Conservation (phyloP, 2,113 vertebrate genomes). For the Ploceus nigricollis region DNA sequence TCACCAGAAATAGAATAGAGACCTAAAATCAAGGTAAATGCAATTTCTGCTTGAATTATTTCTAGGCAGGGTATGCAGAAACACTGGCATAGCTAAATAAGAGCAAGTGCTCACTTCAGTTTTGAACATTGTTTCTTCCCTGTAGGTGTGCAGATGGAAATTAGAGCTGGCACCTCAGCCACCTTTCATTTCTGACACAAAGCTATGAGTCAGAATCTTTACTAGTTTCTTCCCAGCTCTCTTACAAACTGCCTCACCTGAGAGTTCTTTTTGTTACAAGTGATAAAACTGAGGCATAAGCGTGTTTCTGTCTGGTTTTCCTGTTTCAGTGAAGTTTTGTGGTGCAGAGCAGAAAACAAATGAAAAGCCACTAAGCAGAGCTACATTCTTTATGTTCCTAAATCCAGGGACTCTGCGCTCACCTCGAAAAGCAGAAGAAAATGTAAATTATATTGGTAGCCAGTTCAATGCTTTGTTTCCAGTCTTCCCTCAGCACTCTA, state of each 20-base stretch:
- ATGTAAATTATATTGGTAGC: conserved; percentile 92
- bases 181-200: background rate
- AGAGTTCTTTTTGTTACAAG: background rate
- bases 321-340: background rate
- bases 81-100: background rate
- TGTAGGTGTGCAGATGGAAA: background rate
- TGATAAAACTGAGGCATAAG: background rate
- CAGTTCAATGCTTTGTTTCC: conserved; percentile 92
- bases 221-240: background rate
- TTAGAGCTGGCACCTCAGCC: background rate
- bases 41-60: background rate
- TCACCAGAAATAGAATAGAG: background rate
- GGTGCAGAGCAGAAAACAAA: background rate
- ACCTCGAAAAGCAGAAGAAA: conserved; percentile 97
- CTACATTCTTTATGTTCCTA: background rate
- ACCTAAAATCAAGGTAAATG: background rate
- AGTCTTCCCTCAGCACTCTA: conserved; percentile 90
- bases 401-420: background rate
- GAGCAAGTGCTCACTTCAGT: background rate
- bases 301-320: fast-evolving
- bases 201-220: background rate
- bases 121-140: background rate
- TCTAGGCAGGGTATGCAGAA: background rate
- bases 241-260: background rate
- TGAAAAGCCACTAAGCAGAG: background rate